Evolutionary conservation across 2,797 vertebrate genomes (phyloP), one percentile per base, ranked within the genome.

Genomic region (Syngnathus acus): DNA sequence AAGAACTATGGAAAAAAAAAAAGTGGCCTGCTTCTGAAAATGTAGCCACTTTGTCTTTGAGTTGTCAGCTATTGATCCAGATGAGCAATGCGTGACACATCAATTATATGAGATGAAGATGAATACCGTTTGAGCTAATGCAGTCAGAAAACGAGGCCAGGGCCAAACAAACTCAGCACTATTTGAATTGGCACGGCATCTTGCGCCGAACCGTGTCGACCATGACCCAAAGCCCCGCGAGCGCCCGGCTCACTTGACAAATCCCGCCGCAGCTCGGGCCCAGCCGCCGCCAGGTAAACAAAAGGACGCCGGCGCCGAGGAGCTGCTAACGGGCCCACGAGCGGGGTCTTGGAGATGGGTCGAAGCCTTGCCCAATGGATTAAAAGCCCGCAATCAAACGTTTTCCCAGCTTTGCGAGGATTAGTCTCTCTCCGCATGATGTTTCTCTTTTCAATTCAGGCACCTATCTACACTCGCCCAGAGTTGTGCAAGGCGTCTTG

Each of bases 351-450:
- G 69, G 77, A 58, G 75, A 75, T 72, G 73, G 80, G 82, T 83
- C 78, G 75, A 54, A 78, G 65, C 72, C 72, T 79, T 71, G 79
- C 75, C 74, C 64, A 81, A 84, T 71, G 78, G 84, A 89, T 89
- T 87, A 82, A 84, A 81, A 59, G 65, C 68, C 65, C 73, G 75
- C 85, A 89, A 87, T 88, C 82, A 88, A 79, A 72, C 76, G 84
- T 82, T 86, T 78, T 78, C 67, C 43, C 67, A 72, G 84, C 74
- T 83, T 83, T 84, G 69, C 84, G 72, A 77, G 82, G 87, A 90
- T 89, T 86, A 89, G 73, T 81, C 60, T 47, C 50, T 67, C 60
- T 47, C 50, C 68, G 65, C 72, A 72, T 71, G 80, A 71, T 76
- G 77, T 72, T 64, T 68, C 72, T 42, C 63, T 54, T 65, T 45